phyloP scores from a whole-genome alignment of 64 coral and sea anemone genomes.

The Exaiptasia diaphana region DNA sequence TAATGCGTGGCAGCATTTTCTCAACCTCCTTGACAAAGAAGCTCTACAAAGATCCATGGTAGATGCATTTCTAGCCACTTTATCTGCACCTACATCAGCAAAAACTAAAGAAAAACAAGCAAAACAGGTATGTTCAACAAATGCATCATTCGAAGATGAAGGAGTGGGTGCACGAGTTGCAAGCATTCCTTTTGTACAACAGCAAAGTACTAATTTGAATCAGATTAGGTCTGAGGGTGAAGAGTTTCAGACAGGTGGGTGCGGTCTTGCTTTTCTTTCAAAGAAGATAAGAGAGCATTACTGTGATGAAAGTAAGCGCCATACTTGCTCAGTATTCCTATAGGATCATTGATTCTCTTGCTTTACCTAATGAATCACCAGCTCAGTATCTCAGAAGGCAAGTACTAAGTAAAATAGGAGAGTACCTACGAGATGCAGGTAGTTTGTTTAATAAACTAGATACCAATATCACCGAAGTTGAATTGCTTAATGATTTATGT shows the following conservation, averaged over 20 bases:
- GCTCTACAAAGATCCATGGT: not conserved
- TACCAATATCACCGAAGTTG: not conserved
- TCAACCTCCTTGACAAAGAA: not conserved
- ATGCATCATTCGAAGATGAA: no score
- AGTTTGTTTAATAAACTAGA: constrained; percentile 33
- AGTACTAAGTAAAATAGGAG: constrained; percentile 11
- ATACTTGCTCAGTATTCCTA: constrained; percentile 42
- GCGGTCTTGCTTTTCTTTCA: constrained; percentile 42
- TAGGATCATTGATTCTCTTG: constrained; percentile 21
- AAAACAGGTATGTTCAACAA: no score
- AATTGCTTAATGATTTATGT: constrained; percentile 39
- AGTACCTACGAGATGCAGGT: constrained; percentile 26
- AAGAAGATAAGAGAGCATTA: constrained; percentile 40
- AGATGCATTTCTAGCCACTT: not conserved
- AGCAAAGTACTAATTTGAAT: no score
- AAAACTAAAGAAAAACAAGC: no score
- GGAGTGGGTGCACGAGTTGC: no score
- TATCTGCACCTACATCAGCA: no score
- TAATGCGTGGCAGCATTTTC: constrained; percentile 32
- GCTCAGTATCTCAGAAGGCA: not conserved
- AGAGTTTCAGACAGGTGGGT: no score
- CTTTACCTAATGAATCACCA: constrained; percentile 1
- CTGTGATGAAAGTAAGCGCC: constrained; percentile 19
- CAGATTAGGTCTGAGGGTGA: no score
- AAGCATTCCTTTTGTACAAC: no score